Evolutionary conservation across 2,113 vertebrate genomes (phyloP).

Genomic region (Grallaria varia): DNA sequence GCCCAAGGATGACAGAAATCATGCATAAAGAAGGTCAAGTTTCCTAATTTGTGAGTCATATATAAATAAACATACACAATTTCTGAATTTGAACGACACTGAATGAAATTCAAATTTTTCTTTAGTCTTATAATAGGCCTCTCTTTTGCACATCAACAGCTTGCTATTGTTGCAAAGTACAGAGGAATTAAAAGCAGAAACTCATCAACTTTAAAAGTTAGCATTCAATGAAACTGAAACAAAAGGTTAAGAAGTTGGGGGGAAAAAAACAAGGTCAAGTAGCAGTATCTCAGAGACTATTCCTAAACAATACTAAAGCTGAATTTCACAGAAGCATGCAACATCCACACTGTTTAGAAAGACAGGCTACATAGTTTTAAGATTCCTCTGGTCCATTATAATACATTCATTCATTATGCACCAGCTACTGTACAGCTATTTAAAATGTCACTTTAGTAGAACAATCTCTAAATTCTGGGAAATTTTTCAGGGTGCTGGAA

Average conservation of each 20-base stretch:
- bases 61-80: not conserved
- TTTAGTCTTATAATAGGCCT: not conserved
- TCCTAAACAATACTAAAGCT: not conserved
- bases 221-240: not conserved
- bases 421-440: not conserved
- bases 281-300: not conserved
- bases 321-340: not conserved
- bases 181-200: not conserved
- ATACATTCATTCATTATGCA: not conserved
- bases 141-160: not conserved
- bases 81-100: not conserved
- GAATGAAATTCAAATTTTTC: not conserved
- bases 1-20: not conserved
- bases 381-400: conserved; percentile 14
- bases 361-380: not conserved
- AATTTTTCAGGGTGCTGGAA: not conserved
- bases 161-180: not conserved
- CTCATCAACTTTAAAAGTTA: not conserved
- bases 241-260: not conserved
- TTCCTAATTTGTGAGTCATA: not conserved
- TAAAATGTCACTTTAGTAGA: conserved; percentile 8
- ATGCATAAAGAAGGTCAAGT: not conserved
- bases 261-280: not conserved
- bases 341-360: not conserved
- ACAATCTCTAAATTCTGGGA: not conserved